Base-by-base conservation (phyloP, 2,888 invertebrate species). In the Adelphocoris suturalis region DNA sequence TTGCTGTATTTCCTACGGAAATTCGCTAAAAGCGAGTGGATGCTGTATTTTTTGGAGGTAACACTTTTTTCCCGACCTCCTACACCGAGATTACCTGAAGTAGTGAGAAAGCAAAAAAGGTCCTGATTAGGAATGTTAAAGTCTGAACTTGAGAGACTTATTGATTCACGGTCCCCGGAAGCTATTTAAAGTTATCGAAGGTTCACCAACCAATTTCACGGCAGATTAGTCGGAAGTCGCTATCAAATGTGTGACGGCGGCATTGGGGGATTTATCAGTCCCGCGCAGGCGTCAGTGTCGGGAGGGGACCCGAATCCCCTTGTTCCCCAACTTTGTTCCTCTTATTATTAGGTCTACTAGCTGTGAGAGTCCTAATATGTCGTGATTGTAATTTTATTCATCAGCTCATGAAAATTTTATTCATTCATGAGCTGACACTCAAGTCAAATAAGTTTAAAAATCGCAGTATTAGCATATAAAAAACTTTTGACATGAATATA, bases 151-250 rank as follows among this genome's bases (percentile, higher is more conserved):
- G n/a, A 61, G 68, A 23, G 27, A 55, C 23, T 82, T 52, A 82
- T 48, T 48, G 82, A 82, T 82, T 48, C 28, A 27, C 16, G 27
- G 85, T 28, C 27, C 37, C 57, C 37, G 85, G 61, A 57, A 85
- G 85, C 85, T 85, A 85, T 85, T 85, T 85, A 85, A 85, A 85
- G 85, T 85, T 85, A 55, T 57, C 48, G 85, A 85, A 85, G 85
- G 85, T 85, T 85, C 57, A 55, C 85, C 85, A 61, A 52, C 85
- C 85, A 85, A 85, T 85, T 85, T 85, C 85, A 85, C 55, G 85
- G 55, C 85, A 85, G 85, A 85, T 85, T 85, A 85, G 57, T 61
- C 85, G 37, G 55, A 85, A 52, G 85, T 85, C 85, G 61, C 85
- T 85, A 85, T 85, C 85, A 61, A 85, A 85, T 85, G 55, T 85